phyloP scores from a whole-genome alignment of 1,140 invertebrate species.

The Drosophila nikananu region DNA sequence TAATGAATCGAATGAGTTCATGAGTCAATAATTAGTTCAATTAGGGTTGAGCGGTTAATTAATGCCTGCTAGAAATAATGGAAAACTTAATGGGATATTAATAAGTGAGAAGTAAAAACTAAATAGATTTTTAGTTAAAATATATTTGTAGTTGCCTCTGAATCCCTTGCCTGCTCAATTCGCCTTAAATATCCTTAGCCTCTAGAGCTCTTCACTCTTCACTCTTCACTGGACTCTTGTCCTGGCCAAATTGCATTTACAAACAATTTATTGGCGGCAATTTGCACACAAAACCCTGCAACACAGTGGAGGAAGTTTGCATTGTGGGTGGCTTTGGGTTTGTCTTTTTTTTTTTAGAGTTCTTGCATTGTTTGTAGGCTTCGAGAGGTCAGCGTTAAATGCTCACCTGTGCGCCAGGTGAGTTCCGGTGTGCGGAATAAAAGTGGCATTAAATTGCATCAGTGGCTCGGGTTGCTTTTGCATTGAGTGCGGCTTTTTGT shows the following conservation, averaged over 20 bases:
- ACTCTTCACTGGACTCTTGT: constrained; percentile 2
- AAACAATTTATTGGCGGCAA: constrained; percentile 63
- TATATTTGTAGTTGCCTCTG: neutral
- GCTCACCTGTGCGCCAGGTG: constrained; percentile 11
- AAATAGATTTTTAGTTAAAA: neutral
- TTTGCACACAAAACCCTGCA: constrained; percentile 71
- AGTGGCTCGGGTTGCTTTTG: constrained; percentile 80
- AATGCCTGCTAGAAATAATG: constrained; percentile 16
- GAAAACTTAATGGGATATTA: constrained; percentile 2
- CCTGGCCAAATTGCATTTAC: constrained; percentile 14
- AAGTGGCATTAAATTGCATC: constrained; percentile 80
- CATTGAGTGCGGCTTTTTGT: constrained; percentile 70
- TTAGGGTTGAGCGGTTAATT: constrained; percentile 29
- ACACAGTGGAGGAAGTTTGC: constrained; percentile 13
- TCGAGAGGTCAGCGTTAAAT: constrained; percentile 24
- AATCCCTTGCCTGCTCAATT: no score
- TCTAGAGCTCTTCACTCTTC: constrained; percentile 27
- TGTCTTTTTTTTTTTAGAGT: neutral
- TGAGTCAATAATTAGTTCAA: constrained; percentile 43
- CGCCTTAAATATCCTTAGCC: neutral
- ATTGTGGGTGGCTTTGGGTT: neutral
- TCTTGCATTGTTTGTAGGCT: constrained; percentile 14
- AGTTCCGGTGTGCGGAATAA: constrained; percentile 36
- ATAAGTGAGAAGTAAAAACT: neutral
- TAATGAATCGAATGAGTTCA: constrained; percentile 54